These are phyloP conservation scores for Standfussiana lucernea DNA, from an alignment of 2,888 invertebrate genomes.

Conservation along the genomic window DNA sequence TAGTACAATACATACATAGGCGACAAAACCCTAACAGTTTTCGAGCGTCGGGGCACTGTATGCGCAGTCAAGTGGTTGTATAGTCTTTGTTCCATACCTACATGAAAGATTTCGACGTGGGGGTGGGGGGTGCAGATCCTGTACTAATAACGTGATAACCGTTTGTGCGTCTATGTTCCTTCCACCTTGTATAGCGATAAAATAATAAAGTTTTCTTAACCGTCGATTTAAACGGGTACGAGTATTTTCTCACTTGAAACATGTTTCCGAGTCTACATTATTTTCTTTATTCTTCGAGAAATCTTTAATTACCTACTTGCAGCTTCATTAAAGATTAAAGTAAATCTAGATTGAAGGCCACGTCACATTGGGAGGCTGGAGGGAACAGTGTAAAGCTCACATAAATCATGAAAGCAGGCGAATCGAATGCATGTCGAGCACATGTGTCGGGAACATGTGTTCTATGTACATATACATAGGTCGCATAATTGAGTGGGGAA, in stretches of 20 bases:
- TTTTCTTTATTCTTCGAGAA: neutral
- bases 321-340: no score
- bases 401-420: conserved; percentile 31
- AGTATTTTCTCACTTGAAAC: neutral
- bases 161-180: no score
- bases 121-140: no score
- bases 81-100: no score
- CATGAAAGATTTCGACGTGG: no score
- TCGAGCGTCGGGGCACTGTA: no score
- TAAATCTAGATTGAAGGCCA: neutral
- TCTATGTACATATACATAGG: neutral
- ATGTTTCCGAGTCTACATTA: neutral
- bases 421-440: conserved; percentile 27
- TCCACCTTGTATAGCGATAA: no score
- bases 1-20: no score
- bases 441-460: conserved; percentile 14
- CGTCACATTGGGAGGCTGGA: neutral
- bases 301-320: neutral
- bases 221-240: neutral
- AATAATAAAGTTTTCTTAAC: no score
- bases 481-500: conserved; percentile 6
- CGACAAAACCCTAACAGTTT: no score
- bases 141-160: no score
- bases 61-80: no score
- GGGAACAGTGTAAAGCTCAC: conserved; percentile 13